These are phyloP conservation scores for Nasonovia ribisnigri DNA, from an alignment of 2,888 invertebrate species.

Conservation along the genomic window DNA sequence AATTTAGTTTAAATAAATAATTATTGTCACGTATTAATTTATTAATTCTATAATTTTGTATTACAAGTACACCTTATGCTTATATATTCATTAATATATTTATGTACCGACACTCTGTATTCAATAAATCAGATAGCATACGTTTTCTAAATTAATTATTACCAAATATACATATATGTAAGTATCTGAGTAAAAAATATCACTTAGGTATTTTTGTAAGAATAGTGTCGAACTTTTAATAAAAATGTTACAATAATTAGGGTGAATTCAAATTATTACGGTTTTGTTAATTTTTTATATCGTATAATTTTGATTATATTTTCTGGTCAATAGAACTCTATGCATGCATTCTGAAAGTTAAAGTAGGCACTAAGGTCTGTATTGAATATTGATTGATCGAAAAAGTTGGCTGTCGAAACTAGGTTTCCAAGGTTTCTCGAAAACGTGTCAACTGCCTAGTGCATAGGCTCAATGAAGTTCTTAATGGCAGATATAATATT, in stretches of 20 bases:
- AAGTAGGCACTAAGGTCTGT: slow-evolving; percentile 33
- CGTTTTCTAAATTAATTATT: slow-evolving; percentile 35
- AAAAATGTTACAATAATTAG: background rate
- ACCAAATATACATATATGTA: background rate
- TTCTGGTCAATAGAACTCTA: slow-evolving; percentile 27
- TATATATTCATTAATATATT: slow-evolving; percentile 19
- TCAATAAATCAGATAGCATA: background rate
- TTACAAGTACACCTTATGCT: background rate
- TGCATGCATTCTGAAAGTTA: slow-evolving; percentile 46
- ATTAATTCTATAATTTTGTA: slow-evolving; percentile 33
- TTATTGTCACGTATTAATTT: slow-evolving; percentile 35
- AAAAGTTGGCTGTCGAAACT: slow-evolving; percentile 47
- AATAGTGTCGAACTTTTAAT: background rate
- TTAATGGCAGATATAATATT: background rate
- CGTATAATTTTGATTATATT: background rate
- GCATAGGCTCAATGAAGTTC: background rate
- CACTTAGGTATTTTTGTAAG: background rate
- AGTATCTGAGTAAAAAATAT: background rate
- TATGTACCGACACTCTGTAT: background rate
- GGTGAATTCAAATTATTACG: slow-evolving; percentile 14
- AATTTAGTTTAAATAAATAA: slow-evolving; percentile 20
- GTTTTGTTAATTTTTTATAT: background rate
- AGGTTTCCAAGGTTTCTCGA: slow-evolving; percentile 29
- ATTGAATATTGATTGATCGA: slow-evolving; percentile 42
- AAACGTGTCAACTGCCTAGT: slow-evolving; percentile 21